Base-by-base conservation (phyloP, 1,140 invertebrate genomes). In the Dryas iulia region DNA sequence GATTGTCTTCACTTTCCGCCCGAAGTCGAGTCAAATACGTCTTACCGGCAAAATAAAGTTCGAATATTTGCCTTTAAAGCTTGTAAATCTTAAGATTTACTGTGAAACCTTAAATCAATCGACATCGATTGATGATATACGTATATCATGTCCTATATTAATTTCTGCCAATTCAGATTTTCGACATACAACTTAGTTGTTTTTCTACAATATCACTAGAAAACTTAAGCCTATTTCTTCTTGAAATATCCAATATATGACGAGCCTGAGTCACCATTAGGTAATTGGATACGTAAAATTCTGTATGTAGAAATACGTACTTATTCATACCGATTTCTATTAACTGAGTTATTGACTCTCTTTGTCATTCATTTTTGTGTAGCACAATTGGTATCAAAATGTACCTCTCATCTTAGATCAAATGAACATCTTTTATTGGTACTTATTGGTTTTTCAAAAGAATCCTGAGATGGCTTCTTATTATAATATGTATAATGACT, bases 401-500 rank as follows among this genome's bases (percentile, higher is more conserved):
- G 71, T 77, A 47, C 7, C 18, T 47, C 18, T 21, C 39, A 10
- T 18, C 71, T 66, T 24, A 64, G 28, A 64, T 64, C 62, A 64
- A 64, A 64, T 28, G 62, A 25, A 24, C 30, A 28, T 52, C 53
- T 52, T 64, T 64, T 28, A 64, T 64, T 63, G 52, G 52, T 52
- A 63, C 52, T 63, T 63, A 56, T 63, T 35, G 61, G 21, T 54
- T 63, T 63, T 31, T 12, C 21, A 24, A 54, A 39, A 39, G 33
- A 14, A 39, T 14, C 14, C 33, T 14, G 1, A 39, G n/a, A 39
- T 39, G 39, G 39, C 18, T 47, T 47, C 39, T 21, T 21, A 47
- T 47, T 47, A 47, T 47, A 10, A 47, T 2, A 14, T 7, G 0
- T 18, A 18, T 18, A 21, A 47, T 21, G 21, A 18, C 21, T 47